A percentile compares a stretch with the other conserved stretches of the same genome.
Conservation (phyloP, 1,140 invertebrate species). For the Stenopsyche tienmushanensis region DNA sequence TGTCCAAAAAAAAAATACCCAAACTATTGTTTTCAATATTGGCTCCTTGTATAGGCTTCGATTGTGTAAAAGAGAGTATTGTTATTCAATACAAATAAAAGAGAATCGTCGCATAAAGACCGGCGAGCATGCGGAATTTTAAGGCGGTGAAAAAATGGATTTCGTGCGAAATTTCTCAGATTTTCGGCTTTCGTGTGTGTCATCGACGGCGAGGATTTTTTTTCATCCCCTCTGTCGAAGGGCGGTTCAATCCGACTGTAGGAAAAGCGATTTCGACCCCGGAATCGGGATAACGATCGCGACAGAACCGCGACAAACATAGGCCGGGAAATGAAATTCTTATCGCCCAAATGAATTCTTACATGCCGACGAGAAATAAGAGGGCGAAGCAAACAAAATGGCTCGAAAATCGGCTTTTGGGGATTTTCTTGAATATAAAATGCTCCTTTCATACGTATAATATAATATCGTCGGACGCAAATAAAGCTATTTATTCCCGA, state of each 20-base stretch:
- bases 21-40: no score
- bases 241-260: slow-evolving; percentile 5
- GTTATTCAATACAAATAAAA: no score
- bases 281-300: slow-evolving; percentile 36
- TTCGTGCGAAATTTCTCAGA: no score
- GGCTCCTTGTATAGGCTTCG: no score
- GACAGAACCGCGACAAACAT: slow-evolving; percentile 32
- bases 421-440: slow-evolving; percentile 30
- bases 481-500: slow-evolving; percentile 20
- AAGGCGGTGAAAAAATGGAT: no score
- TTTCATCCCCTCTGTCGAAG: background rate
- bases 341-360: slow-evolving; percentile 42
- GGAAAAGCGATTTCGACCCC: slow-evolving; percentile 13
- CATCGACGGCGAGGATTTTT: slow-evolving; percentile 20
- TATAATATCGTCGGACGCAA: slow-evolving; percentile 13
- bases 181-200: no score
- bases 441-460: background rate
- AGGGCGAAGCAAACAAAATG: slow-evolving; percentile 11
- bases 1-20: no score
- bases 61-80: no score
- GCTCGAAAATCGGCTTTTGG: slow-evolving; percentile 14
- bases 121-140: no score
- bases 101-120: no score
- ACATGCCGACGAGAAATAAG: slow-evolving; percentile 28
- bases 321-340: slow-evolving; percentile 41